These are phyloP conservation scores for Anguilla rostrata DNA, from an alignment of 2,113 vertebrate species.

Conservation along the genomic window DNA sequence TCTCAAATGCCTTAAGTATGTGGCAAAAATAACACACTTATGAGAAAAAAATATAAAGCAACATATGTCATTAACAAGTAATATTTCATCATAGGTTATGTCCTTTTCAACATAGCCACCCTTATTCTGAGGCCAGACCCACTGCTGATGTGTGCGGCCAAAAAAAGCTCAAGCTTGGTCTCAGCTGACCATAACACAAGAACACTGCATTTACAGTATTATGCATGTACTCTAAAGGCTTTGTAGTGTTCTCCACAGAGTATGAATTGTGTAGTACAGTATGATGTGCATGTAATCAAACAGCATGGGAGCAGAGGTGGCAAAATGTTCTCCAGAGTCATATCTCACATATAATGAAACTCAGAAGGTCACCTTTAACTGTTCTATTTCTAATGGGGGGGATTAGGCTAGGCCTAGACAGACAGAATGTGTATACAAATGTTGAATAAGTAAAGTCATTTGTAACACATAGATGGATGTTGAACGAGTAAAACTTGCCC, in stretches of 20 bases:
- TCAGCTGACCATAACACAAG: too few species aligned
- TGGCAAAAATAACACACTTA: too few species aligned
- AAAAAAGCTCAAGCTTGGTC: too few species aligned
- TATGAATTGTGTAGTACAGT: neutral
- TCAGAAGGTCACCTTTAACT: slow-evolving; percentile 64
- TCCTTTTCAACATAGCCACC: too few species aligned
- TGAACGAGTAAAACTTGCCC: slow-evolving; percentile 65
- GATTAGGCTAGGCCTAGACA: slow-evolving; percentile 52
- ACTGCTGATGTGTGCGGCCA: too few species aligned
- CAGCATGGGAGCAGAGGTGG: slow-evolving; percentile 33
- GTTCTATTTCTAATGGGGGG: slow-evolving; percentile 50
- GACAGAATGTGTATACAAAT: slow-evolving; percentile 54
- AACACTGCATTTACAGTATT: too few species aligned
- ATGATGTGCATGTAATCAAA: neutral
- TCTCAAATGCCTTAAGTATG: too few species aligned
- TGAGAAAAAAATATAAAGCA: too few species aligned
- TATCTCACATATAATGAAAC: slow-evolving; percentile 36
- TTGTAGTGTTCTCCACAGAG: neutral
- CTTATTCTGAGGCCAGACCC: too few species aligned
- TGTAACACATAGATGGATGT: slow-evolving; percentile 37
- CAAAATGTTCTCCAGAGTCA: neutral
- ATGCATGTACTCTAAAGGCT: neutral
- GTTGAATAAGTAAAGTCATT: slow-evolving; percentile 67
- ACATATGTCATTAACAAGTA: too few species aligned
- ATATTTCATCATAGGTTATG: too few species aligned